Conservation (phyloP, 2,797 vertebrate species). For the Remorina albescens region DNA sequence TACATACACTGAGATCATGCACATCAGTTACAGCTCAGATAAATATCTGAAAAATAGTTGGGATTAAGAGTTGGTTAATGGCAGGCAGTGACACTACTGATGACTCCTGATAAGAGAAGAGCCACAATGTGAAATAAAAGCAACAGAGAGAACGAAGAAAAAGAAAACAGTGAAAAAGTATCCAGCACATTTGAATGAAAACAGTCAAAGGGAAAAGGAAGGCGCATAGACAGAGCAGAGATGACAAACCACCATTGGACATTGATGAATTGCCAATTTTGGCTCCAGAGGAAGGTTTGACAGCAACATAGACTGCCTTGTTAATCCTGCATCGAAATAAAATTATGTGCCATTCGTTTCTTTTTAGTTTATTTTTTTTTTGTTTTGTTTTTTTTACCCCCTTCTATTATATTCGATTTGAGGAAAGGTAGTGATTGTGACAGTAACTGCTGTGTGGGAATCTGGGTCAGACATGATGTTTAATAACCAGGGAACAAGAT, state of each 20-base stretch:
- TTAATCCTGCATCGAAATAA: constrained; percentile 53
- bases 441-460: constrained; percentile 65
- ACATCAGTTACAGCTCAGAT: constrained; percentile 41
- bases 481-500: constrained; percentile 77
- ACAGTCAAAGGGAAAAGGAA: not conserved
- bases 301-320: constrained; percentile 50
- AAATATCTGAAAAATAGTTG: constrained; percentile 39
- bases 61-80: constrained; percentile 20
- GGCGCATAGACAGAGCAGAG: not conserved
- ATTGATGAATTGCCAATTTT: constrained; percentile 59
- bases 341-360: constrained; percentile 49
- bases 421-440: constrained; percentile 62
- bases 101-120: constrained; percentile 12
- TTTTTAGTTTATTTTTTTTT: too few relatives aligned
- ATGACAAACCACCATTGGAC: constrained; percentile 6
- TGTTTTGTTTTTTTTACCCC: constrained; percentile 33
- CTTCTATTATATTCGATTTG: constrained; percentile 51
- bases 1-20: not conserved
- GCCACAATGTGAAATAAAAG: not conserved
- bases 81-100: constrained; percentile 17
- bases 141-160: constrained; percentile 4
- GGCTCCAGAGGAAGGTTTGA: constrained; percentile 41
- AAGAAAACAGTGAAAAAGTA: constrained; percentile 1
- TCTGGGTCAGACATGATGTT: constrained; percentile 78
- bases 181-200: constrained; percentile 7